Base-by-base conservation (phyloP, 1,140 invertebrate species). In the Lerema accius region DNA sequence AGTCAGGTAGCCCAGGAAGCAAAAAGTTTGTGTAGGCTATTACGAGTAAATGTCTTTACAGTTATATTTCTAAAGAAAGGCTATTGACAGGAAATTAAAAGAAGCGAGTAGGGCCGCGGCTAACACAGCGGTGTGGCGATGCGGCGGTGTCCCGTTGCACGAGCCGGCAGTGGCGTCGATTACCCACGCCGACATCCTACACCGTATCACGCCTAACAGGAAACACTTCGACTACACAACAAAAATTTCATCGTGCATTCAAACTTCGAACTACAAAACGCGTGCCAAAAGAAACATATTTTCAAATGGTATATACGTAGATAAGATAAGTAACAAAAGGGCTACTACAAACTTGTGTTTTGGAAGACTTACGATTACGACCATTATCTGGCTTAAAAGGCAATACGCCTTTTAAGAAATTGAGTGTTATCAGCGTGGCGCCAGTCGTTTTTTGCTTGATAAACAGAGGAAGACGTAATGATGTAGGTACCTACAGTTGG, bases 241-340 rank as follows among this genome's bases (percentile, higher is more conserved):
- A 40, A 37, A 19, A 45, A 17, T 5, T 46, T 40, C 11, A 42
- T 56, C 37, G 32, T 13, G 58, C 49, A 13, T 23, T 60, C 23
- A 43, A 42, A 42, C 32, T 17, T 17, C 14, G 39, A 4, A 72
- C n/a, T n/a, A 78, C 64, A 75, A 82, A 80, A 73, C 79, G 65
- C 72, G 74, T 82, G 70, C 78, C 71, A 79, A 76, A 73, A 67
- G 63, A 50, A 51, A 61, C 26, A 49, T 49, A 11, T n/a, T 35
- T 49, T 64, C 62, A 56, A 67, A 65, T 58, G 62, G 71, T 73
- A 66, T n/a, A 74, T 76, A 59, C 69, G 64, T 59, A 69, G 80
- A 86, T 86, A 83, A 86, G 63, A 76, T 83, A 82, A 79, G 19
- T 63, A 73, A 63, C 56, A 53, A 75, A 79, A 77, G 76, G 71